Conservation (phyloP, 2,888 invertebrate species). For the Vannuccia rotundouncinata region DNA sequence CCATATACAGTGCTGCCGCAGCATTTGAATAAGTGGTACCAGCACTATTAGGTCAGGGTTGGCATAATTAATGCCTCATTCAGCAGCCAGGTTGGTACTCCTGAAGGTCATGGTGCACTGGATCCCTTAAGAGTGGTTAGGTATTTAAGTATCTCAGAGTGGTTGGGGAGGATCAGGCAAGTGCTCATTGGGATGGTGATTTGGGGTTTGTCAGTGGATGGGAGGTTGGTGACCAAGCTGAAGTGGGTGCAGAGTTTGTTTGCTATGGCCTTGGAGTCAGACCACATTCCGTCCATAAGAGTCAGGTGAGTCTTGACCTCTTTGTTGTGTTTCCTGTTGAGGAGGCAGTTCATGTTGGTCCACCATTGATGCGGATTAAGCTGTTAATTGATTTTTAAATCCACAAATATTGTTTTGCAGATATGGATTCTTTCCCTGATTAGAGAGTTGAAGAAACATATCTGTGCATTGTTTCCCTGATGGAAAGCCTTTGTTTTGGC, state of each 20-base stretch:
- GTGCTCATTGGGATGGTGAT: neutral
- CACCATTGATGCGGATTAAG: no score
- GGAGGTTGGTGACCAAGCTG: neutral
- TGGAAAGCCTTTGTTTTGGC: neutral
- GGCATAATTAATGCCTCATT: neutral
- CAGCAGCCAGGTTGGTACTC: no score
- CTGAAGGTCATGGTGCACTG: no score
- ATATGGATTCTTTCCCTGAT: neutral
- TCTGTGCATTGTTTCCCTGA: neutral
- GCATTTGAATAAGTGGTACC: neutral
- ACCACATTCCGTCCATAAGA: neutral
- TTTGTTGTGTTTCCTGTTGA: neutral
- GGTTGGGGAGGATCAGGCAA: neutral
- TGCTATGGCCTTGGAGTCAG: neutral
- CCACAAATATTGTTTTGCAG: neutral
- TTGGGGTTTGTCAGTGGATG: neutral
- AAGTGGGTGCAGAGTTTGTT: neutral
- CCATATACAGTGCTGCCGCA: neutral
- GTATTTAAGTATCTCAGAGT: neutral
- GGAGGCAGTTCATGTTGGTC: neutral
- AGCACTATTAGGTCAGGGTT: neutral
- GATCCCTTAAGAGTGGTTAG: neutral
- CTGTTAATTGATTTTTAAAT: no score
- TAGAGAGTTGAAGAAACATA: neutral
- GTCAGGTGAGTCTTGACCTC: neutral